These are phyloP conservation scores for Muraenolepis orangiensis DNA, from an alignment of 2,797 vertebrate species.

Conservation along the genomic window DNA sequence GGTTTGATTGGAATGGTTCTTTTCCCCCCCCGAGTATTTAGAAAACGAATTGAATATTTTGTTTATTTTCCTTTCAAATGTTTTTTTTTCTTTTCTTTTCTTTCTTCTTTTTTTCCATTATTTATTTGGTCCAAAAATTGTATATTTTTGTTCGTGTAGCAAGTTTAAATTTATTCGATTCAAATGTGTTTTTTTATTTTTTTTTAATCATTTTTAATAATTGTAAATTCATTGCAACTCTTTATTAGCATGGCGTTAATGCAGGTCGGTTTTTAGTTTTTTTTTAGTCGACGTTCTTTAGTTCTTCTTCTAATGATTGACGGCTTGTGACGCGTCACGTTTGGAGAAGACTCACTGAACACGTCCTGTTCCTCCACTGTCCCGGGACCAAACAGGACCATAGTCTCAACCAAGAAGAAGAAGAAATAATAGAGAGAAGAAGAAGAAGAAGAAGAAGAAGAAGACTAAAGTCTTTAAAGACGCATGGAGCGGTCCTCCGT, in stretches of 20 bases:
- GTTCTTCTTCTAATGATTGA: constrained; percentile 50
- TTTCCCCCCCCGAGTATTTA: constrained; percentile 57
- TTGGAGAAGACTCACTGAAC: constrained; percentile 82
- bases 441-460: too few relatives aligned
- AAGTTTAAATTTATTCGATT: constrained; percentile 53
- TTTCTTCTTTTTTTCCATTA: constrained; percentile 54
- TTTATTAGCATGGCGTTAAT: constrained; percentile 66
- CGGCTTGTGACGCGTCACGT: constrained; percentile 77
- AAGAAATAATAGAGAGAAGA: too few relatives aligned
- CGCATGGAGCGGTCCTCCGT: constrained; percentile 81
- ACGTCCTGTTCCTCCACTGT: constrained; percentile 89
- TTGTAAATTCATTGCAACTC: constrained; percentile 51
- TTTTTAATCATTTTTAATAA: too few relatives aligned
- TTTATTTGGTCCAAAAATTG: constrained; percentile 72
- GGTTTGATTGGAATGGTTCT: constrained; percentile 51
- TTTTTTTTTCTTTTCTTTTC: constrained; percentile 44
- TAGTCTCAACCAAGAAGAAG: too few relatives aligned
- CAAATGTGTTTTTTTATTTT: constrained; percentile 39
- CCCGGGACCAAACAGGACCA: constrained; percentile 66
- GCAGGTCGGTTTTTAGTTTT: too few relatives aligned
- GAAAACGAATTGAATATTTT: constrained; percentile 47
- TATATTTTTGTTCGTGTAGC: constrained; percentile 66
- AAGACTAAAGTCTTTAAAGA: constrained; percentile 82
- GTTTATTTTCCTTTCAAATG: constrained; percentile 41
- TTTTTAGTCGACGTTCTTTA: constrained; percentile 52